These are phyloP conservation scores for Leucophenga maculata DNA, from an alignment of 2,888 invertebrate genomes.

Conservation along the genomic window DNA sequence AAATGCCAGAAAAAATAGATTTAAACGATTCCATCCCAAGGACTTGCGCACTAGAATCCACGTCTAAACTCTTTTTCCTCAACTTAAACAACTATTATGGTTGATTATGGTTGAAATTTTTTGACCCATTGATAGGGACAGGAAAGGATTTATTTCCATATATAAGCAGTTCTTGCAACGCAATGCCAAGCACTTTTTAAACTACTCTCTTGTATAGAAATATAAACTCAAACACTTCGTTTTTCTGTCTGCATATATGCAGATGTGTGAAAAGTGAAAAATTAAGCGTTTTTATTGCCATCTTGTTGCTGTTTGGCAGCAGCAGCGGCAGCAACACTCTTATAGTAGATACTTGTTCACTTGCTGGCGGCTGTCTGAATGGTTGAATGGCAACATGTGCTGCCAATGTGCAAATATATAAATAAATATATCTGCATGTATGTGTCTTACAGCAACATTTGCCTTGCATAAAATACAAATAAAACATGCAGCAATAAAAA, in stretches of 20 bases:
- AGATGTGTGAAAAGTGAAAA: conserved; percentile 59
- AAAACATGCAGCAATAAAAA: conserved; percentile 66
- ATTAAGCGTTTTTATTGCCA: conserved; percentile 63
- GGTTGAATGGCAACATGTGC: conserved; percentile 56
- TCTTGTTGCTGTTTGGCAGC: conserved; percentile 57
- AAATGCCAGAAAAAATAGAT: no score
- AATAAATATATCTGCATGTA: neutral
- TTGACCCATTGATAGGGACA: no score
- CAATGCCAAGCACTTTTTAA: no score
- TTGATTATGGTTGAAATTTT: no score
- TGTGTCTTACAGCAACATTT: conserved; percentile 17
- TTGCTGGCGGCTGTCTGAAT: no score
- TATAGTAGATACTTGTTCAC: conserved; percentile 19
- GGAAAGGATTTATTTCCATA: no score
- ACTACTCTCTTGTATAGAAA: neutral
- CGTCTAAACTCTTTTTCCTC: no score
- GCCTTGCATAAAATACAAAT: conserved; percentile 59
- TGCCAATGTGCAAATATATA: conserved; percentile 37
- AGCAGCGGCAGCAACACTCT: conserved; percentile 22
- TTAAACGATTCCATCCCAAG: no score
- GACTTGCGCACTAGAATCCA: no score
- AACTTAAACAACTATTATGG: no score
- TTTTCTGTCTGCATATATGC: neutral
- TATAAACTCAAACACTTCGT: conserved; percentile 23
- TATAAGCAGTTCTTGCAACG: no score